Conservation (phyloP, 2,888 invertebrate genomes). For the Dasysyrphus tricinctus region DNA sequence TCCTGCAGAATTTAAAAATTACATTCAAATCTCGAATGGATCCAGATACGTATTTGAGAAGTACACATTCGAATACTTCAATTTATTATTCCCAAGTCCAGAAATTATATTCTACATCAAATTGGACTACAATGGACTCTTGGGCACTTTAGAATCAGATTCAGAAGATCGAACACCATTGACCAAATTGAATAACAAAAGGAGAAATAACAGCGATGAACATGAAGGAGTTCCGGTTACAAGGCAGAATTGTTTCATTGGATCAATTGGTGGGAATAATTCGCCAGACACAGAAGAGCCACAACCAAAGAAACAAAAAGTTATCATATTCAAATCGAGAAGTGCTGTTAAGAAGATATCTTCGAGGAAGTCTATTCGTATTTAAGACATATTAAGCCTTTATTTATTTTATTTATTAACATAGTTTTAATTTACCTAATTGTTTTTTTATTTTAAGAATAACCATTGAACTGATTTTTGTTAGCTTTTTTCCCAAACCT, state of each 20-base stretch:
- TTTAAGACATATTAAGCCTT: neutral
- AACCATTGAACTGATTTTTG: conserved; percentile 37
- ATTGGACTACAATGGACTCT: conserved; percentile 76
- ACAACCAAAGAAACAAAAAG: conserved; percentile 20
- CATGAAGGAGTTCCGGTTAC: conserved; percentile 77
- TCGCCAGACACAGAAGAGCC: neutral
- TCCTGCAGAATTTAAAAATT: conserved; percentile 72
- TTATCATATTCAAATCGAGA: neutral
- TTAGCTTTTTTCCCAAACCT: neutral
- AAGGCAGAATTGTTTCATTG: conserved; percentile 82
- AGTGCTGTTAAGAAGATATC: conserved; percentile 6
- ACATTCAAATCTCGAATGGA: conserved; percentile 79
- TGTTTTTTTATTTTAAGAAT: neutral
- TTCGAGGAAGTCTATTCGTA: conserved; percentile 25
- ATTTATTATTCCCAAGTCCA: conserved; percentile 80
- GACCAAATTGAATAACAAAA: conserved; percentile 27
- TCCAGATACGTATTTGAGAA: conserved; percentile 79
- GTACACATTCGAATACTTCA: conserved; percentile 79
- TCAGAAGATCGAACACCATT: conserved; percentile 36
- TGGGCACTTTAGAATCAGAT: conserved; percentile 13
- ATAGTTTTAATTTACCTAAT: neutral
- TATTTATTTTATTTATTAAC: conserved; percentile 1
- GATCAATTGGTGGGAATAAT: conserved; percentile 74
- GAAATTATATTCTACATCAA: conserved; percentile 79
- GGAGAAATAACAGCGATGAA: conserved; percentile 7